phyloP scores from a whole-genome alignment of 1,140 invertebrate genomes.

The Argopecten irradians region DNA sequence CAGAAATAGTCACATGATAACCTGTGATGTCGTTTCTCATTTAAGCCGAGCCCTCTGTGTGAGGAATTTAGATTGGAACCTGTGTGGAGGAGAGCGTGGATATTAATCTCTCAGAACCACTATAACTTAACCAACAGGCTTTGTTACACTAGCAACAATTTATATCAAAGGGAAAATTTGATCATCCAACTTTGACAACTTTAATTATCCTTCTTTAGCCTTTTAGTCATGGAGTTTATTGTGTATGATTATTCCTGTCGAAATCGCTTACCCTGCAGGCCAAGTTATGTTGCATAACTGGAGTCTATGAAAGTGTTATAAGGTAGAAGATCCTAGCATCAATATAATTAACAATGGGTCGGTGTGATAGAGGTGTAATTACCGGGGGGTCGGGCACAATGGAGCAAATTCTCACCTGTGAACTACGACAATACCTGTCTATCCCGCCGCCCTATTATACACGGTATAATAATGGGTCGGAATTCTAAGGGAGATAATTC shows the following conservation, averaged over 20 bases:
- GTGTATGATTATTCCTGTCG: constrained; percentile 16
- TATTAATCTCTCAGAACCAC: background rate
- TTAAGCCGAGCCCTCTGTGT: too few species aligned
- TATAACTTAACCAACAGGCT: background rate
- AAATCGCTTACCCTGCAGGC: background rate
- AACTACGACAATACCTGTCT: constrained; percentile 12
- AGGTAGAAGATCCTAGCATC: background rate
- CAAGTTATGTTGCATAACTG: background rate
- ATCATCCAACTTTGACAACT: constrained; percentile 17
- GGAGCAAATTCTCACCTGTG: background rate
- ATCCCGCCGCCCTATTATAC: background rate
- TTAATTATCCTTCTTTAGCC: background rate
- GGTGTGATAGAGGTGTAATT: background rate
- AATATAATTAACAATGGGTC: background rate
- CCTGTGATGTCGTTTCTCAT: too few species aligned
- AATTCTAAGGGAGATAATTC: constrained; percentile 17
- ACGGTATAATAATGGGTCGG: background rate
- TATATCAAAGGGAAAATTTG: constrained; percentile 17
- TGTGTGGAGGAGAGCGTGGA: background rate
- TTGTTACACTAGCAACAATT: background rate
- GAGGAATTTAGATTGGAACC: background rate
- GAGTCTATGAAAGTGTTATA: constrained; percentile 1
- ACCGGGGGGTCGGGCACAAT: constrained; percentile 19
- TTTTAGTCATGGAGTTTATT: background rate
- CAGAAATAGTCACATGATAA: too few species aligned